These are phyloP conservation scores for Sylvietta virens DNA, from an alignment of 2,113 vertebrate species.

Conservation along the genomic window DNA sequence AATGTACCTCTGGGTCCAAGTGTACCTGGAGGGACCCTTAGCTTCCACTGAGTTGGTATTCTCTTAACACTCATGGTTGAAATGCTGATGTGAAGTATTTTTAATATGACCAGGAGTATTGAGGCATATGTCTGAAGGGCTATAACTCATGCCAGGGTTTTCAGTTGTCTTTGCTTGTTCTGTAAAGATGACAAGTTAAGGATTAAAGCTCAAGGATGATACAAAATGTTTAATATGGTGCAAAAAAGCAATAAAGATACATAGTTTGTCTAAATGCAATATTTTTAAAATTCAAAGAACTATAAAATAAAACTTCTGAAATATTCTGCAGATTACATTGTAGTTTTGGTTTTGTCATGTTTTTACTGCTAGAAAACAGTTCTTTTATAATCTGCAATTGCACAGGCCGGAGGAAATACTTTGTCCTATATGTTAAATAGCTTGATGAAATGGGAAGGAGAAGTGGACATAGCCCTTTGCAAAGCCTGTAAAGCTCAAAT, in stretches of 20 bases:
- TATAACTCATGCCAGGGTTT: background rate
- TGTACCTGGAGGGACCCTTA: background rate
- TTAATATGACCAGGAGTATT: background rate
- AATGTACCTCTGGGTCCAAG: background rate
- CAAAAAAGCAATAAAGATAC: background rate
- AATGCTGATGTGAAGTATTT: background rate
- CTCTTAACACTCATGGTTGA: background rate
- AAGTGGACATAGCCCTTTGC: background rate
- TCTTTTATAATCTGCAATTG: background rate
- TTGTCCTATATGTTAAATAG: background rate
- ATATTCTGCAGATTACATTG: background rate
- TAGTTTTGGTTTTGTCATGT: background rate
- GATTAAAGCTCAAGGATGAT: background rate
- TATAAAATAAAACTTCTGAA: background rate
- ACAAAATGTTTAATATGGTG: background rate
- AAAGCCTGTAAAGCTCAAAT: background rate
- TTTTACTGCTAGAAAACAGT: background rate
- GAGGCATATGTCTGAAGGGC: background rate
- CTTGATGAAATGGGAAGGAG: background rate
- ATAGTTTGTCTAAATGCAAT: background rate
- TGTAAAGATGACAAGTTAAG: background rate
- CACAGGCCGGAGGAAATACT: background rate
- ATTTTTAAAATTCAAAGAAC: background rate
- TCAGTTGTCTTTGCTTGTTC: background rate
- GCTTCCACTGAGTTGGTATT: background rate